Conservation (phyloP, 2,113 vertebrate species). For the Erpornis zantholeuca region DNA sequence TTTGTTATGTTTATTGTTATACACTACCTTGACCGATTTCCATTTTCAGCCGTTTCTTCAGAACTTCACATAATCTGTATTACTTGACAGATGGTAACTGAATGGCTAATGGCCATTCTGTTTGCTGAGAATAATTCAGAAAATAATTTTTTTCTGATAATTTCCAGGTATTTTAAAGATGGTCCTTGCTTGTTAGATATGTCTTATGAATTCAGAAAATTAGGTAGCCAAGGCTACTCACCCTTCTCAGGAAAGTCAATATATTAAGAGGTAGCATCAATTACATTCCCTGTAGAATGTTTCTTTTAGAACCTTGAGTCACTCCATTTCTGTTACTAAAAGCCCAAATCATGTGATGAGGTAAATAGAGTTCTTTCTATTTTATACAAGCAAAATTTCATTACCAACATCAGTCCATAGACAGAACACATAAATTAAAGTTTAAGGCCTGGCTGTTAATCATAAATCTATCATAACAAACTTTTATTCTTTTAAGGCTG, state of each 20-base stretch:
- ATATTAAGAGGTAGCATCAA: not conserved
- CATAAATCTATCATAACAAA: not conserved
- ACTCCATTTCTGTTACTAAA: not conserved
- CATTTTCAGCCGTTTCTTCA: not conserved
- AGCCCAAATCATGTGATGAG: not conserved
- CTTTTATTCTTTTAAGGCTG: not conserved
- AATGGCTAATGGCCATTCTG: not conserved
- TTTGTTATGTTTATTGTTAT: not conserved
- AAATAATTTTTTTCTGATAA: not conserved
- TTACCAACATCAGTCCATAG: not conserved
- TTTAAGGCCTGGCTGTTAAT: slow-evolving; percentile 4
- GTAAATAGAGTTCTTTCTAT: not conserved
- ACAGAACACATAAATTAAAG: not conserved
- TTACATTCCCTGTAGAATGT: not conserved
- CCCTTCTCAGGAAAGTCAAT: not conserved
- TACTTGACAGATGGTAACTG: not conserved
- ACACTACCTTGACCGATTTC: not conserved
- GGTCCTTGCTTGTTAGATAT: not conserved
- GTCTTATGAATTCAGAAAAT: not conserved
- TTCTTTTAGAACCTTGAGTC: slow-evolving; percentile 7
- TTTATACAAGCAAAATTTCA: not conserved
- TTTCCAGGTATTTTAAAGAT: not conserved
- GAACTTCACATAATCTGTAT: not conserved
- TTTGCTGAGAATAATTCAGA: not conserved
- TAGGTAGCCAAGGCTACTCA: not conserved